A percentile compares a stretch with the other conserved stretches of the same genome.
These are phyloP conservation scores for Lordiphosa fenestrarum DNA, from an alignment of 2,888 invertebrate species.

Conservation along the genomic window DNA sequence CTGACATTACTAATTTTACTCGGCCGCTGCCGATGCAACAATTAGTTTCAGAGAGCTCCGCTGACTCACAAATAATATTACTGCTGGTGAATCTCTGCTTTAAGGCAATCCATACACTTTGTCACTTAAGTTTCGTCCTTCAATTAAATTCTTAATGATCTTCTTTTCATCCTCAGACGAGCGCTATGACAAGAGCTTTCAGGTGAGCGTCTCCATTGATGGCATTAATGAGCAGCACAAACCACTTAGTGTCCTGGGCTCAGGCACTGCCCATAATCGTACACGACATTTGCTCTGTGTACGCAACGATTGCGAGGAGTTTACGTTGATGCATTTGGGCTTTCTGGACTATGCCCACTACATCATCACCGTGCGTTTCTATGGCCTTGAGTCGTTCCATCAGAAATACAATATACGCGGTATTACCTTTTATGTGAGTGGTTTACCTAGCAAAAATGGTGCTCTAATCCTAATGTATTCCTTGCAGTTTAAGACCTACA, in stretches of 20 bases:
- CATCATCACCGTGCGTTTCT: constrained; percentile 90
- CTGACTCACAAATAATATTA: no score
- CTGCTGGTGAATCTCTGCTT: no score
- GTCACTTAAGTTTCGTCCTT: no score
- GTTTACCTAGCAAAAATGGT: background rate
- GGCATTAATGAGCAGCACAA: constrained; percentile 89
- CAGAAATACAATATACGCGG: constrained; percentile 91
- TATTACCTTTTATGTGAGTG: constrained; percentile 91
- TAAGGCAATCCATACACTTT: no score
- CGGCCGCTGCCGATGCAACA: no score
- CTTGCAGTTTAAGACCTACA: constrained; percentile 95
- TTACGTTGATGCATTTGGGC: constrained; percentile 93
- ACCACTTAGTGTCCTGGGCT: constrained; percentile 84
- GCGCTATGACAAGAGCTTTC: constrained; percentile 93
- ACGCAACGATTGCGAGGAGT: constrained; percentile 90
- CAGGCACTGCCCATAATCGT: constrained; percentile 86
- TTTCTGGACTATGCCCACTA: constrained; percentile 94
- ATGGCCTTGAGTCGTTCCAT: constrained; percentile 91
- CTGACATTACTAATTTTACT: no score
- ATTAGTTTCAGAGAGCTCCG: no score
- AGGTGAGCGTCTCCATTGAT: constrained; percentile 91
- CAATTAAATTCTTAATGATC: no score
- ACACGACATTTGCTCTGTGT: constrained; percentile 91
- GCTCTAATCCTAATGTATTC: background rate
- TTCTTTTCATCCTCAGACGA: constrained; percentile 84